Evolutionary conservation across 2,888 invertebrate genomes (phyloP).

Genomic region (Rhimphoctona megacephalus): DNA sequence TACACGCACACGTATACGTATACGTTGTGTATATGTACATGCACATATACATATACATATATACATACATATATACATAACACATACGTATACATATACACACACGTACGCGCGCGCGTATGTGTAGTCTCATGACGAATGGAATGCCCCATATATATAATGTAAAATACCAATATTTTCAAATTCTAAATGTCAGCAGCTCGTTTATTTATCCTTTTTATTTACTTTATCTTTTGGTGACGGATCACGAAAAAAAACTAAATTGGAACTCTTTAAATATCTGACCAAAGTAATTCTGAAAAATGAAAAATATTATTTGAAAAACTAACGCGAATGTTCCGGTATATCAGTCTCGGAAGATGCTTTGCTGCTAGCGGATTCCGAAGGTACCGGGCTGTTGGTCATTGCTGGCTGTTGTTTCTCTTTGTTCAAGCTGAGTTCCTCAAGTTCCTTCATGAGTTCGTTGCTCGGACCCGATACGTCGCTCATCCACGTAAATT

Average conservation of each 20-base stretch:
- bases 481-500: slow-evolving; percentile 83
- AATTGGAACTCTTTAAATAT: background rate
- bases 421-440: slow-evolving; percentile 84
- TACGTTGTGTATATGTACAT: no score
- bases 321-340: slow-evolving; percentile 75
- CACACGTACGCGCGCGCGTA: no score
- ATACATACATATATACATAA: no score
- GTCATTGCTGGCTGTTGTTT: slow-evolving; percentile 75
- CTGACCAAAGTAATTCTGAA: background rate
- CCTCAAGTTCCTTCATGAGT: slow-evolving; percentile 86
- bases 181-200: background rate
- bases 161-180: no score
- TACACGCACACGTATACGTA: no score
- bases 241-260: background rate
- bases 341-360: slow-evolving; percentile 79
- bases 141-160: no score
- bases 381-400: slow-evolving; percentile 82
- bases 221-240: no score
- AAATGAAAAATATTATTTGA: background rate
- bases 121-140: no score
- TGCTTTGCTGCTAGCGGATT: slow-evolving; percentile 82
- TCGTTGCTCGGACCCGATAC: slow-evolving; percentile 85
- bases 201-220: background rate
- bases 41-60: no score
- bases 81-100: no score